Evolutionary conservation across 2,113 vertebrate genomes (phyloP), one percentile per base, ranked within the genome.

Genomic region (rat (Rattus norvegicus)): DNA sequence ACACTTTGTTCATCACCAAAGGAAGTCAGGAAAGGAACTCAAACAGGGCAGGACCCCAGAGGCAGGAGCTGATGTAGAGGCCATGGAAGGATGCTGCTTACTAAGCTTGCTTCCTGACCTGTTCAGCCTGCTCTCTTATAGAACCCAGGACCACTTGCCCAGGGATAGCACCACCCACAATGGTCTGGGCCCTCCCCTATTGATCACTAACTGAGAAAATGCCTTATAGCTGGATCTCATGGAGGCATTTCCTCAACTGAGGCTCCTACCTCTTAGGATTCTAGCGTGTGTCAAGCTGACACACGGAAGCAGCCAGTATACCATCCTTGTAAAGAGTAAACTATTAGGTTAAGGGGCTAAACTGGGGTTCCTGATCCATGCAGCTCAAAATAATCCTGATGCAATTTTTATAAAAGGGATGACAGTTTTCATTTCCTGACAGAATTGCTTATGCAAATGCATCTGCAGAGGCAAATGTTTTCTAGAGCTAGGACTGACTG

Each of bases 381-480:
- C 56, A 77, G 49, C 90, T 88, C 85, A 87, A 80, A 43, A 61
- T 24, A 80, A 70, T 56, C 39, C 91, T 63, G 69, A 94, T 61
- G 39, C 73, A 91, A 52, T 76, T 9, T 79, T 19, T 75, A 26
- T 54, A 39, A 83, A 88, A 95, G 73, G 13, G 43, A 67, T 63
- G 72, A 81, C 65, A 72, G 77, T 77, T 95, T 94, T 91, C 73
- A 95, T 86, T 94, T 96, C 88, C 80, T 89, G 76, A 94, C 63
- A 92, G 75, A 90, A 97, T n/a, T 52, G 72, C 49, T 93, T 8
- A 56, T 56, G 80, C 80, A 96, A 73, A 92, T 67, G 81, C 85
- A 95, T 86, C 59, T 95, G 91, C 85, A 93, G 88, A 95, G 75
- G 95, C 88, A 43, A 76, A 70, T 59, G 39, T 91, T 96, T 83